Conservation (phyloP, 2,888 invertebrate species). For the Pyrgus malvae region DNA sequence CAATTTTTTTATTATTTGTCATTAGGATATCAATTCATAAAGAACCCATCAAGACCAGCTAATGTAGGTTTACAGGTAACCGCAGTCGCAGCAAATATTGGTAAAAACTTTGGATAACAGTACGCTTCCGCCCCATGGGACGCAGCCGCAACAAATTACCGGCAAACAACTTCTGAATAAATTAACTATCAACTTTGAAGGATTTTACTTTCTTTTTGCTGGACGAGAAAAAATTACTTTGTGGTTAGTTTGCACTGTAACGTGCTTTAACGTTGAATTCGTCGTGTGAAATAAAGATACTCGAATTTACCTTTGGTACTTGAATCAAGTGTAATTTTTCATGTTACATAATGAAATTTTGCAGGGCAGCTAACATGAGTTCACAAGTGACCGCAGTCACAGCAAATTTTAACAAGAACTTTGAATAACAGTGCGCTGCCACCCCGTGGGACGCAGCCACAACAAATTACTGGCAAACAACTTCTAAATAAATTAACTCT, state of each 20-base stretch:
- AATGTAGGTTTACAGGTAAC: conserved; percentile 56
- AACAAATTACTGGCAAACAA: conserved; percentile 80
- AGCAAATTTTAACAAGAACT: conserved; percentile 66
- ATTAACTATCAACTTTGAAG: conserved; percentile 77
- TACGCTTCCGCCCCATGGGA: conserved; percentile 63
- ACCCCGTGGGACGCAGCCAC: conserved; percentile 69
- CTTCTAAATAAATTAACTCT: conserved; percentile 79
- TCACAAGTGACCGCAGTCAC: too few relatives aligned
- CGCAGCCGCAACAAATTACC: conserved; percentile 76
- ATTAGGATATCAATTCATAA: not conserved
- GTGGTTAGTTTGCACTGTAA: conserved; percentile 37
- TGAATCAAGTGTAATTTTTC: too few relatives aligned
- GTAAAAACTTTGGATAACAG: conserved; percentile 64
- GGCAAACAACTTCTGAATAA: conserved; percentile 79
- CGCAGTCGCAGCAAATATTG: conserved; percentile 52
- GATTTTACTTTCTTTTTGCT: conserved; percentile 45
- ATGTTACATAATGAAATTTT: too few relatives aligned
- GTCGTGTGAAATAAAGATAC: conserved; percentile 15
- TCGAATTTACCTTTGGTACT: not conserved
- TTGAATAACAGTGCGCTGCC: conserved; percentile 60
- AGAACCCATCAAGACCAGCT: conserved; percentile 41
- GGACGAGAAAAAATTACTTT: conserved; percentile 65
- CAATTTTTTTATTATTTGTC: too few relatives aligned
- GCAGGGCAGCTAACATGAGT: too few relatives aligned
- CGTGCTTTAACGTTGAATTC: conserved; percentile 23